These are phyloP conservation scores for Rhopalosiphum nymphaeae DNA, from an alignment of 2,888 invertebrate genomes.

Conservation along the genomic window DNA sequence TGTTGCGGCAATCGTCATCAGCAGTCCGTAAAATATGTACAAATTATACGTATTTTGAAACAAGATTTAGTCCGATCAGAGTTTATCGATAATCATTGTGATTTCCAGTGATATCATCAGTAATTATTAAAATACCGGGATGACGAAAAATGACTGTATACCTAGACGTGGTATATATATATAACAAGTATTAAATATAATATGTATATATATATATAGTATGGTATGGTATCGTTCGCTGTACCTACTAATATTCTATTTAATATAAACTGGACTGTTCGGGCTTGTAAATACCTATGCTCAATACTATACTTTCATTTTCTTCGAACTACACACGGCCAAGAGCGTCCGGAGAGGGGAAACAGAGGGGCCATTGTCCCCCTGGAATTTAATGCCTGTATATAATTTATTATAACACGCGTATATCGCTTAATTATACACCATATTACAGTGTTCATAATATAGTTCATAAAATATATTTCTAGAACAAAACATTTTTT, in stretches of 20 bases:
- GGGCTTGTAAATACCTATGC: neutral
- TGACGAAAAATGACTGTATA: neutral
- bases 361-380: neutral
- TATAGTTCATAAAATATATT: neutral
- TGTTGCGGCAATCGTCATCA: neutral
- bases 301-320: neutral
- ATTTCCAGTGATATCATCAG: neutral
- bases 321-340: neutral
- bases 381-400: neutral
- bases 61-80: neutral
- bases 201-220: neutral
- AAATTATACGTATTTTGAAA: neutral
- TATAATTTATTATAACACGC: neutral
- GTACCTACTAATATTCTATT: neutral
- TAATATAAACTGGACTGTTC: neutral
- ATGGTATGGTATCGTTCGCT: neutral
- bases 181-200: neutral
- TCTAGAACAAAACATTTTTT: neutral
- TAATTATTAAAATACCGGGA: neutral
- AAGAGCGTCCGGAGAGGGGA: neutral
- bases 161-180: neutral
- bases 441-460: neutral
- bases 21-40: neutral
- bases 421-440: neutral
- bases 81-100: neutral